Conservation (phyloP, 2,113 vertebrate genomes). For the Marcusenius ussheri region DNA sequence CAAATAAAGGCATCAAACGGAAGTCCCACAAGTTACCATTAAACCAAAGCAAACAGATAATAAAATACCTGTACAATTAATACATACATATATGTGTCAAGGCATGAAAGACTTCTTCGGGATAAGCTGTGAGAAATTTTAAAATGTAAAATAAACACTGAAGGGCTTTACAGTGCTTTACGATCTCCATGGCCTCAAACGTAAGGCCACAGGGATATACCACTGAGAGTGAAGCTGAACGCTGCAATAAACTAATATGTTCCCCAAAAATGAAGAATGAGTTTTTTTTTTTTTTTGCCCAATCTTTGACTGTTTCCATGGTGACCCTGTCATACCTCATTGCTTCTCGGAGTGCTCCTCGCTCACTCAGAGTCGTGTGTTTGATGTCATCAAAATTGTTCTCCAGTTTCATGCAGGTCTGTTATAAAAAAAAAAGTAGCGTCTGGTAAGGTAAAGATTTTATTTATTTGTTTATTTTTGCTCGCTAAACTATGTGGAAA, state of each 20-base stretch:
- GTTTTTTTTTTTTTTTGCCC: conserved; percentile 70
- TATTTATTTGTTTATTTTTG: conserved; percentile 18
- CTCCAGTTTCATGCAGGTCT: conserved; percentile 73
- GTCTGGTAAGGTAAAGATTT: not conserved
- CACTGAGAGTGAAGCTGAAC: conserved; percentile 78
- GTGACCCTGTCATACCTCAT: conserved; percentile 83
- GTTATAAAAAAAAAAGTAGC: conserved; percentile 37
- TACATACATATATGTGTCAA: conserved; percentile 6
- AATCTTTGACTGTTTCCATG: conserved; percentile 88
- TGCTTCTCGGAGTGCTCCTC: conserved; percentile 82
- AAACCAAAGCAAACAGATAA: not conserved
- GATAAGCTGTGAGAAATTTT: conserved; percentile 66
- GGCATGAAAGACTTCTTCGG: conserved; percentile 39
- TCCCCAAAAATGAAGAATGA: conserved; percentile 88
- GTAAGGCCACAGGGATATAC: conserved; percentile 73
- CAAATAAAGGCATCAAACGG: not conserved
- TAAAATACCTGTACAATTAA: not conserved
- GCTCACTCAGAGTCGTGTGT: conserved; percentile 79
- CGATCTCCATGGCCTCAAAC: conserved; percentile 71
- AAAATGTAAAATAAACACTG: conserved; percentile 79
- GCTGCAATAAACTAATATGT: conserved; percentile 87
- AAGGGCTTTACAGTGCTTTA: conserved; percentile 67
- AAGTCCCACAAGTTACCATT: not conserved
- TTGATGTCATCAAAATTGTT: conserved; percentile 94
- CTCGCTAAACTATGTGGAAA: conserved; percentile 22